Evolutionary conservation across 2,888 invertebrate genomes (phyloP).

Genomic region (Coecobrya sp.): DNA sequence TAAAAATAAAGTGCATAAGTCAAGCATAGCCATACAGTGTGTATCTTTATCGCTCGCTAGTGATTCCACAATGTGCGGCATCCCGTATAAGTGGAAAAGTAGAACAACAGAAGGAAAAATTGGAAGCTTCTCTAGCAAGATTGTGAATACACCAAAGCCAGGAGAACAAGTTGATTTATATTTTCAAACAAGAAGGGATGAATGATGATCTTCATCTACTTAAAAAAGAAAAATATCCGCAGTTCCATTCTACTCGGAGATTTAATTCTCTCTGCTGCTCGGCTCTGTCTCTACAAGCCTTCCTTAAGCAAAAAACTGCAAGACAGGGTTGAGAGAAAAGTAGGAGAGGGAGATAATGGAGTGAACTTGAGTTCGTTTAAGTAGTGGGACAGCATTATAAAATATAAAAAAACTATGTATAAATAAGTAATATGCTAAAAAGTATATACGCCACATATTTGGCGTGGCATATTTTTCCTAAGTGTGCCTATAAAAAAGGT

Average conservation of each 20-base stretch:
- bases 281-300: not conserved
- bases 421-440: no score
- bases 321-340: not conserved
- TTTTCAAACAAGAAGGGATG: constrained; percentile 69
- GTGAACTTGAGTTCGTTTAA: not conserved
- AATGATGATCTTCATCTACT: constrained; percentile 59
- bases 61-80: constrained; percentile 23
- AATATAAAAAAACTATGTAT: not conserved
- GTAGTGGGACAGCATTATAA: not conserved
- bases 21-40: constrained; percentile 23
- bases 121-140: constrained; percentile 50
- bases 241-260: constrained; percentile 5
- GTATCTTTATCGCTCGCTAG: constrained; percentile 56
- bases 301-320: constrained; percentile 50
- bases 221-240: constrained; percentile 51
- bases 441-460: no score
- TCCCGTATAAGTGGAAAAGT: not conserved
- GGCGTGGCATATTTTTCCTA: no score
- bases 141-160: constrained; percentile 20
- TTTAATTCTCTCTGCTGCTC: not conserved
- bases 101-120: constrained; percentile 64
- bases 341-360: not conserved
- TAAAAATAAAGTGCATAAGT: constrained; percentile 65
- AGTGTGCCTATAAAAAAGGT: no score
- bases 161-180: constrained; percentile 63